phyloP scores from a whole-genome alignment of 1,140 invertebrate genomes.

The Drosophila nannoptera region DNA sequence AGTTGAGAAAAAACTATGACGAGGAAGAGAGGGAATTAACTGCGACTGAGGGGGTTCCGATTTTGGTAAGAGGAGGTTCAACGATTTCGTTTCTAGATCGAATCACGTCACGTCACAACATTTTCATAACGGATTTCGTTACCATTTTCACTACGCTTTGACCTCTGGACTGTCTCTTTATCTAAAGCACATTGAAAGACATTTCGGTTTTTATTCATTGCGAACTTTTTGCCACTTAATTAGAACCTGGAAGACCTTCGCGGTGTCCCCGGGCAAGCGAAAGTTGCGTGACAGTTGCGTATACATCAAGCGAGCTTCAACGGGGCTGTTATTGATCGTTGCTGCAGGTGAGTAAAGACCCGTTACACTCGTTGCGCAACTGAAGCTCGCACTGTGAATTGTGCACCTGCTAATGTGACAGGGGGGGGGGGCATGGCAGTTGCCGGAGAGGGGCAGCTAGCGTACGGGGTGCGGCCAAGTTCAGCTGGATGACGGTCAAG shows the following conservation, averaged over 20 bases:
- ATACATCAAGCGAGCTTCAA: slow-evolving; percentile 44
- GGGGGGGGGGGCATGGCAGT: neutral
- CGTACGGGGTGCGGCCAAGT: slow-evolving; percentile 43
- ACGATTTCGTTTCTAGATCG: neutral
- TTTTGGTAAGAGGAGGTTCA: no score
- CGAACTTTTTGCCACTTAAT: no score
- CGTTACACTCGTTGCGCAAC: slow-evolving; percentile 51
- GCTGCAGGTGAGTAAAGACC: neutral
- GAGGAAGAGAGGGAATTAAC: no score
- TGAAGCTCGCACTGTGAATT: slow-evolving; percentile 19
- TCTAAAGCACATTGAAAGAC: no score
- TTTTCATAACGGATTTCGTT: neutral
- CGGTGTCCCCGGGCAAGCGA: slow-evolving; percentile 6
- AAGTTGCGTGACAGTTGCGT: slow-evolving; percentile 63
- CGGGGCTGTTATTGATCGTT: slow-evolving; percentile 59
- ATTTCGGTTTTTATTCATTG: no score
- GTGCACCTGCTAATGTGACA: slow-evolving; percentile 40
- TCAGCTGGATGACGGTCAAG: slow-evolving; percentile 64
- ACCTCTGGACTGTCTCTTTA: neutral
- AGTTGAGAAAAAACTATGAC: no score
- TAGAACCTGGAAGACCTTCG: neutral
- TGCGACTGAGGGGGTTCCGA: no score
- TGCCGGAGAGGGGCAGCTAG: neutral
- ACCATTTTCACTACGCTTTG: neutral
- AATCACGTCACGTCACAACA: neutral